Conservation (phyloP, 2,113 vertebrate species). For the Microcebus griseorufus region DNA sequence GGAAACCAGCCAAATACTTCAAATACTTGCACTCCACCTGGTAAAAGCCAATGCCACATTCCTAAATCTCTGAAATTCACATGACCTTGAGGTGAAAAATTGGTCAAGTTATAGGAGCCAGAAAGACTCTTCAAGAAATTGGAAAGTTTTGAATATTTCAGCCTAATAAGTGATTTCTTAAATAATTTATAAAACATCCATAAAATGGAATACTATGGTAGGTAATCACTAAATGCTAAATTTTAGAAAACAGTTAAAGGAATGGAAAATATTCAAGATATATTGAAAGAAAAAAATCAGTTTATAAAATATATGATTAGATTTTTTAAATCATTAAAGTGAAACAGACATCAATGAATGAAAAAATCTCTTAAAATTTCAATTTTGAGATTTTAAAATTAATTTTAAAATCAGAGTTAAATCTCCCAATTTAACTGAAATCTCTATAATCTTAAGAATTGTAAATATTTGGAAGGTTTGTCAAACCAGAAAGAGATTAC, state of each 20-base stretch:
- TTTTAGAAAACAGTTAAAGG: neutral
- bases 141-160: neutral
- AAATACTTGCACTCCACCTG: neutral
- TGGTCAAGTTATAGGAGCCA: neutral
- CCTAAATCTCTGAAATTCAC: neutral
- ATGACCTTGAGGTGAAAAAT: neutral
- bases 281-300: neutral
- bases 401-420: neutral
- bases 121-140: neutral
- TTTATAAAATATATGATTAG: neutral
- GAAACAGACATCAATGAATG: neutral
- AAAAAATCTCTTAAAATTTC: neutral
- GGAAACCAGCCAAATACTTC: neutral
- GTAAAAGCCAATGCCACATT: neutral
- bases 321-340: neutral
- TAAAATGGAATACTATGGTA: neutral
- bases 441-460: neutral
- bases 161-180: neutral
- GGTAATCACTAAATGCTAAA: neutral
- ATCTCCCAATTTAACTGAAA: neutral
- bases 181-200: slow-evolving; percentile 13
- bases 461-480: neutral
- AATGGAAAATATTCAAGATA: slow-evolving; percentile 2
- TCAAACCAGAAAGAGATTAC: neutral
- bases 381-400: neutral